Conservation (phyloP, 2,113 vertebrate species). For the Eptesicus fuscus region DNA sequence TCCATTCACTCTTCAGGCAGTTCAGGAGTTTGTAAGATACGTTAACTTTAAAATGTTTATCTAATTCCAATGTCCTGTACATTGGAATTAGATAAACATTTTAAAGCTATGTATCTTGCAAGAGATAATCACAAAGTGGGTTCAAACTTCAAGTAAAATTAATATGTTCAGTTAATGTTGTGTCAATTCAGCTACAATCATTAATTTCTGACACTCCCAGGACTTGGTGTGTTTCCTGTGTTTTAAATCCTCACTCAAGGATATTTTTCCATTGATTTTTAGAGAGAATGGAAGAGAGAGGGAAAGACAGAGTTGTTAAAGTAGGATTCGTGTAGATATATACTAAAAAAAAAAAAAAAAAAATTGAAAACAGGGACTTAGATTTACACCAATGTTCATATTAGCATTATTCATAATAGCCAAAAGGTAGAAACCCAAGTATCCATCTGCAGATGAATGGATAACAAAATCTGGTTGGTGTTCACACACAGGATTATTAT, state of each 20-base stretch:
- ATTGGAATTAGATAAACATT: no score
- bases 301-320: background rate
- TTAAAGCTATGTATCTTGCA: background rate
- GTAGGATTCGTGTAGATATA: background rate
- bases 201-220: background rate
- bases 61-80: constrained; percentile 24
- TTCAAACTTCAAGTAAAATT: constrained; percentile 53
- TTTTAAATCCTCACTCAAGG: no score
- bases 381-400: background rate
- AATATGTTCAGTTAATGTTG: background rate
- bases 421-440: background rate
- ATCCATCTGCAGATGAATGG: background rate
- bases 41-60: constrained; percentile 2
- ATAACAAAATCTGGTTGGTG: background rate
- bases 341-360: background rate
- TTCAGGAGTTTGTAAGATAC: background rate
- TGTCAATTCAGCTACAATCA: background rate
- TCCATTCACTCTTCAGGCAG: background rate
- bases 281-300: no score
- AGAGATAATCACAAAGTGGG: constrained; percentile 34
- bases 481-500: background rate
- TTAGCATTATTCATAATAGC: background rate
- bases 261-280: no score
- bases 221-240: background rate
- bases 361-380: background rate